Percentiles rank a stretch among this genome's conserved stretches.
These are phyloP conservation scores for honey bee (Apis mellifera) DNA, from an alignment of 1,140 invertebrate species.

Conservation along the genomic window Amel_HAv3.1 CM009936.2:423501-424000, in stretches of 20 bases:
- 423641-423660: too few species aligned
- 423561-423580: too few species aligned
- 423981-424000: constrained; percentile 64
- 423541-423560: too few species aligned
- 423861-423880: constrained; percentile 10
- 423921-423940: constrained; percentile 68
- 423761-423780: not conserved
- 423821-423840: too few species aligned
- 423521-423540: too few species aligned
- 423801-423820: not conserved
- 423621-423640: too few species aligned
- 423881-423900: constrained; percentile 49
- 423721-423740: too few species aligned
- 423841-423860: not conserved
- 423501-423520: not conserved
- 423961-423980: constrained; percentile 58
- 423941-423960: constrained; percentile 43
- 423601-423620: too few species aligned
- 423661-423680: not conserved
- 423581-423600: too few species aligned
- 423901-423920: constrained; percentile 57
- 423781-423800: not conserved
- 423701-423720: too few species aligned
- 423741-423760: too few species aligned
- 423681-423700: not conserved